phyloP scores from a whole-genome alignment of 2,113 vertebrate species.

The Scatophagus argus region DNA sequence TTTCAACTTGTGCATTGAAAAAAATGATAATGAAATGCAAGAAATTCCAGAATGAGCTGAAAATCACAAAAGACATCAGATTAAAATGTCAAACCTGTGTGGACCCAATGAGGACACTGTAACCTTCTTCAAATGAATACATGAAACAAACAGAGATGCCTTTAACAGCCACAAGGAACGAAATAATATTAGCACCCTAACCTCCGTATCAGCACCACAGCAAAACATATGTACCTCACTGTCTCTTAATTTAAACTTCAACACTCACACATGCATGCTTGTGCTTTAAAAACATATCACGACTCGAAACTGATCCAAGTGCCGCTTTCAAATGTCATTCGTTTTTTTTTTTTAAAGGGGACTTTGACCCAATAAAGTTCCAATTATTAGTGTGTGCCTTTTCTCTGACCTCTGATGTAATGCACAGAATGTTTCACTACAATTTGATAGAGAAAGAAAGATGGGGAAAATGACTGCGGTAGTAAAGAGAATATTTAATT shows the following conservation, averaged over 20 bases:
- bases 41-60: background rate
- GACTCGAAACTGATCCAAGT: background rate
- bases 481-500: constrained; percentile 21
- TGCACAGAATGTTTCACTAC: background rate
- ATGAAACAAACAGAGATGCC: background rate
- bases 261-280: background rate
- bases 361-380: constrained; percentile 21
- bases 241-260: background rate
- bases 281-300: constrained; percentile 7
- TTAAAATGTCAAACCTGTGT: background rate
- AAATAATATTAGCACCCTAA: background rate
- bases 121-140: background rate
- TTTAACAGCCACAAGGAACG: background rate
- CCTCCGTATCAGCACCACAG: background rate
- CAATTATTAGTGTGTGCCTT: background rate
- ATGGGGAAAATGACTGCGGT: background rate
- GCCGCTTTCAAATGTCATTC: constrained; percentile 3
- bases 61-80: background rate
- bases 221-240: background rate
- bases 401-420: constrained; percentile 24
- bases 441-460: constrained; percentile 10
- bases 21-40: background rate
- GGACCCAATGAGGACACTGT: background rate
- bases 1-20: background rate
- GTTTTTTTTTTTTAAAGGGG: constrained; percentile 6